Conservation (phyloP, 2,888 invertebrate genomes). For the Rhagonycha lutea region DNA sequence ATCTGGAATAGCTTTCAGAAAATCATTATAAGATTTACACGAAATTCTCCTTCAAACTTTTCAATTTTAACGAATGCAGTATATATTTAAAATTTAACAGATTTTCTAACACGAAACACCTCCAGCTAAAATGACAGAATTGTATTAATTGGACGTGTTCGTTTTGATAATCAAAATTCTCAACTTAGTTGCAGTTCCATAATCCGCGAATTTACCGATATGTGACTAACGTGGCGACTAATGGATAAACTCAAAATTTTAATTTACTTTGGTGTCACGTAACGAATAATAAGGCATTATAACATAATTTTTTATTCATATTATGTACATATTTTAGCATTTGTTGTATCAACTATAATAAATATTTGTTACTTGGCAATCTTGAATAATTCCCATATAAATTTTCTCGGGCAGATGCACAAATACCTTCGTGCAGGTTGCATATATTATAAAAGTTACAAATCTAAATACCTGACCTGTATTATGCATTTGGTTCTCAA, state of each 20-base stretch:
- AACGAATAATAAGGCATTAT: background rate
- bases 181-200: background rate
- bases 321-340: background rate
- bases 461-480: background rate
- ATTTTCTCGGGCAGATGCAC: background rate
- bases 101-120: background rate
- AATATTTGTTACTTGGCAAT: constrained; percentile 1
- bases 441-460: background rate
- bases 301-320: background rate
- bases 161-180: background rate
- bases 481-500: background rate
- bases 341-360: background rate
- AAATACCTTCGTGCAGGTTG: background rate
- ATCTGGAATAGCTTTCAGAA: background rate
- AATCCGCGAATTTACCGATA: background rate
- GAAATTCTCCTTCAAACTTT: background rate
- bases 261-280: background rate
- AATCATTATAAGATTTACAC: background rate
- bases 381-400: constrained; percentile 3
- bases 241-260: background rate
- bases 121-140: background rate
- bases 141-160: background rate
- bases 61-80: background rate
- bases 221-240: background rate
- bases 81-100: background rate